phyloP scores from a whole-genome alignment of 2,888 invertebrate genomes.

The Taenaris catops region DNA sequence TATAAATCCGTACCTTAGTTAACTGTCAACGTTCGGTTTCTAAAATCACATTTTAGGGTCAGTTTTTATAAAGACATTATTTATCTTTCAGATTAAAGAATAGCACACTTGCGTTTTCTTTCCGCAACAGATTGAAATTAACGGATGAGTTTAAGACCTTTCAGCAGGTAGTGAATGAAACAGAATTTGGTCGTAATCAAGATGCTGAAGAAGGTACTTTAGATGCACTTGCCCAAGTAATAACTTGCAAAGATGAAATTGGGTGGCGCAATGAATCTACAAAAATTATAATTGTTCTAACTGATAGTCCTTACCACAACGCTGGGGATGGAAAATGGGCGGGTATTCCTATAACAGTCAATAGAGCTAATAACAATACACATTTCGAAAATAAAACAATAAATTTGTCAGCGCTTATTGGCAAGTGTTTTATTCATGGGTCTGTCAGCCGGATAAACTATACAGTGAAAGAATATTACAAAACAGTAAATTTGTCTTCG shows the following conservation, averaged over 20 bases:
- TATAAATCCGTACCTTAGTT: too few species aligned
- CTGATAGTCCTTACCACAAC: slow-evolving; percentile 87
- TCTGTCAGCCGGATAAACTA: too few species aligned
- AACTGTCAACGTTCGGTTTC: too few species aligned
- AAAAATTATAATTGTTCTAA: slow-evolving; percentile 88
- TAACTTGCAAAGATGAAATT: slow-evolving; percentile 83
- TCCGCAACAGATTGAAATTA: slow-evolving; percentile 85
- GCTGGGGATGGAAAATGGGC: slow-evolving; percentile 87
- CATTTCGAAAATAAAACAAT: too few species aligned
- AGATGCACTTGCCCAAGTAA: slow-evolving; percentile 90
- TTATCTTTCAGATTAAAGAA: slow-evolving; percentile 29
- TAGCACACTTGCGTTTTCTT: slow-evolving; percentile 81
- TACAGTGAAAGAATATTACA: too few species aligned
- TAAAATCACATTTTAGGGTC: too few species aligned
- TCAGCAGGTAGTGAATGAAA: slow-evolving; percentile 49
- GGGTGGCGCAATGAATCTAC: slow-evolving; percentile 89
- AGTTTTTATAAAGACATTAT: too few species aligned
- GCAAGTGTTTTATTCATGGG: too few species aligned
- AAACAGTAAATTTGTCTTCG: too few species aligned
- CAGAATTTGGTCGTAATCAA: slow-evolving; percentile 73
- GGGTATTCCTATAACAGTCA: too few species aligned
- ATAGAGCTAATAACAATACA: too few species aligned
- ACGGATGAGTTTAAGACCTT: slow-evolving; percentile 74
- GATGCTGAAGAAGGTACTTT: slow-evolving; percentile 91
- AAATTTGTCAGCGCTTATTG: too few species aligned